Evolutionary conservation across 92 coral and sea anemone genomes (phyloP).

Genomic region (Scolanthus callimorphus): DNA sequence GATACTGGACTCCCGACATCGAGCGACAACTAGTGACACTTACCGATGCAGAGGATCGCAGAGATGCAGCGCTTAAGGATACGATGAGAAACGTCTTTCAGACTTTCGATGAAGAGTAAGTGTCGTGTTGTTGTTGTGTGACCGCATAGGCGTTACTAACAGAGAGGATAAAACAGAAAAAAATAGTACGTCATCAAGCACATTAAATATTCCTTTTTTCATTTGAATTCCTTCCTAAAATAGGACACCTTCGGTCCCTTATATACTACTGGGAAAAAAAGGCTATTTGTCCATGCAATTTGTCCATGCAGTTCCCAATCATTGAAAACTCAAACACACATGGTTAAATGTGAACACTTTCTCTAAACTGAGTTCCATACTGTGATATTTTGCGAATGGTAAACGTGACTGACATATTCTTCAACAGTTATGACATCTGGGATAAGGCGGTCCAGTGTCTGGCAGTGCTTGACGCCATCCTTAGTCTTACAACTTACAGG

Average conservation of each 20-base stretch:
- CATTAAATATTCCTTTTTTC: too few species aligned
- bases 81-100: conserved; percentile 88
- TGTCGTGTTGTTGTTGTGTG: too few species aligned
- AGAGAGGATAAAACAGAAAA: too few species aligned
- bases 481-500: conserved; percentile 86
- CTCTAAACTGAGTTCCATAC: too few species aligned
- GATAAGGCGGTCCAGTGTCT: conserved; percentile 89
- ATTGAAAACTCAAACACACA: too few species aligned
- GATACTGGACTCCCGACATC: conserved; percentile 87
- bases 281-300: too few species aligned
- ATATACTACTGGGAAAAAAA: too few species aligned
- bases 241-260: too few species aligned
- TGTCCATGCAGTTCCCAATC: too few species aligned
- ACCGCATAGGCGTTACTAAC: too few species aligned
- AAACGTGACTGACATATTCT: not conserved
- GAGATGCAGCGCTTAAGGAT: conserved; percentile 81
- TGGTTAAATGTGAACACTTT: too few species aligned
- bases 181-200: too few species aligned
- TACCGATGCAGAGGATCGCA: conserved; percentile 78
- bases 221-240: not conserved
- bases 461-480: conserved; percentile 78
- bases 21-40: conserved; percentile 65
- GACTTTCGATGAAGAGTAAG: conserved; percentile 83
- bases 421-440: conserved; percentile 81
- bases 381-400: not conserved